phyloP scores from a whole-genome alignment of 2,797 vertebrate species.

The Rhabdomys pumilio region DNA sequence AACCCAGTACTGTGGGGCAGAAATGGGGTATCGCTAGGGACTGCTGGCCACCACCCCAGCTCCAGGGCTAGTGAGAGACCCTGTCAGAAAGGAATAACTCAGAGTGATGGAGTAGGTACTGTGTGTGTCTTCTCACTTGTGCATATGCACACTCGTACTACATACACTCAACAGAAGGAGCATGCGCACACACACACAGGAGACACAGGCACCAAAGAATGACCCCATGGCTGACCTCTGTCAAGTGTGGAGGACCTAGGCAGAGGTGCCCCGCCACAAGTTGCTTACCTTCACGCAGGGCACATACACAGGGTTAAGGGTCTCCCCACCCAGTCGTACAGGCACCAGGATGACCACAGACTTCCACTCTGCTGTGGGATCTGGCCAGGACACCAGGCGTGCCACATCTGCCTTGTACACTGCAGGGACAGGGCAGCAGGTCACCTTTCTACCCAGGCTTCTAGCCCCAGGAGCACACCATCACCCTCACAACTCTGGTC shows the following conservation, averaged over 20 bases:
- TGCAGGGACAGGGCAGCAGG: conserved; percentile 76
- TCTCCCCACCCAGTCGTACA: conserved; percentile 95
- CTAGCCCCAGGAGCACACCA: not conserved
- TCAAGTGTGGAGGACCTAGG: too few relatives aligned
- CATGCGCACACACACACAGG: not conserved
- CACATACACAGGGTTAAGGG: conserved; percentile 94
- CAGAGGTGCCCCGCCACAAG: rapidly evolving
- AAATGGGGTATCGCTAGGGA: not conserved
- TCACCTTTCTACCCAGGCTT: not conserved
- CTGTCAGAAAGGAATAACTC: not conserved
- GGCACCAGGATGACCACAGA: conserved; percentile 95
- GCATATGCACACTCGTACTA: not conserved
- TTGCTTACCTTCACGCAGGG: conserved; percentile 94
- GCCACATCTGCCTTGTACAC: conserved; percentile 96
- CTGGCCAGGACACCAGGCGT: conserved; percentile 87
- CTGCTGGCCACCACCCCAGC: not conserved
- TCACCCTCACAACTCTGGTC: not conserved
- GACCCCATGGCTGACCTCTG: not conserved
- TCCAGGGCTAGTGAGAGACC: not conserved
- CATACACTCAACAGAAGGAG: not conserved
- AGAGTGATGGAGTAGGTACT: not conserved
- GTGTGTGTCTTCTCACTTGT: not conserved
- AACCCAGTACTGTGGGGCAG: not conserved
- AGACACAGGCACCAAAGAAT: not conserved
- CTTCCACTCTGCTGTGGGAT: conserved; percentile 89